Conservation (phyloP, 2,797 vertebrate species). For the Vireo griseus region DNA sequence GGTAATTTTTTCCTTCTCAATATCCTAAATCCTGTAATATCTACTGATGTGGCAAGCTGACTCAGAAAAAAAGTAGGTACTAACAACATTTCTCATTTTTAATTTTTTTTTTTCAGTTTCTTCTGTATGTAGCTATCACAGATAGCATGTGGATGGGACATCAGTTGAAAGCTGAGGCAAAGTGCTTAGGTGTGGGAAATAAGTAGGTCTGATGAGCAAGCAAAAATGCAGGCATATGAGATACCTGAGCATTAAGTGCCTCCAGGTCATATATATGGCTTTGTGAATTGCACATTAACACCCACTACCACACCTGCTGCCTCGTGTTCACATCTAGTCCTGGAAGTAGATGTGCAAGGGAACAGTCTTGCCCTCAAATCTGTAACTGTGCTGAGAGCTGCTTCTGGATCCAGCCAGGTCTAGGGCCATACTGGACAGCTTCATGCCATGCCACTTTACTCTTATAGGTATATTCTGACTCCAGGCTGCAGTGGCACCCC, state of each 20-base stretch:
- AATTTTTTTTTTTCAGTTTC: background rate
- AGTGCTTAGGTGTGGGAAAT: background rate
- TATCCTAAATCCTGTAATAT: background rate
- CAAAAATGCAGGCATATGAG: background rate
- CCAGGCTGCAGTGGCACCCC: background rate
- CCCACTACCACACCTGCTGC: background rate
- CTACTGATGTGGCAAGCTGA: background rate
- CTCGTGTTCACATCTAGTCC: background rate
- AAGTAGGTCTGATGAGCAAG: background rate
- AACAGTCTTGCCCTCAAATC: background rate
- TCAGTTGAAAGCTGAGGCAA: background rate
- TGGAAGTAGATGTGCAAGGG: background rate
- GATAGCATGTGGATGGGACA: background rate
- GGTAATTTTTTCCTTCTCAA: constrained; percentile 68
- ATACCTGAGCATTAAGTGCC: background rate
- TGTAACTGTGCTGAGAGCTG: background rate
- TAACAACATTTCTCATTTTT: background rate
- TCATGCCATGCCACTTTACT: background rate
- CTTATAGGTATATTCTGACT: background rate
- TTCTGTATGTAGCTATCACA: background rate
- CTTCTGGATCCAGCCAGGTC: background rate
- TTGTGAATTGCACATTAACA: background rate
- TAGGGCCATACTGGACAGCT: background rate
- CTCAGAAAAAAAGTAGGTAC: background rate
- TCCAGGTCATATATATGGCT: background rate